A percentile compares a stretch with the other conserved stretches of the same genome.
These are phyloP conservation scores for Eubasilissa regina DNA, from an alignment of 1,140 invertebrate species.

Conservation along the genomic window DNA sequence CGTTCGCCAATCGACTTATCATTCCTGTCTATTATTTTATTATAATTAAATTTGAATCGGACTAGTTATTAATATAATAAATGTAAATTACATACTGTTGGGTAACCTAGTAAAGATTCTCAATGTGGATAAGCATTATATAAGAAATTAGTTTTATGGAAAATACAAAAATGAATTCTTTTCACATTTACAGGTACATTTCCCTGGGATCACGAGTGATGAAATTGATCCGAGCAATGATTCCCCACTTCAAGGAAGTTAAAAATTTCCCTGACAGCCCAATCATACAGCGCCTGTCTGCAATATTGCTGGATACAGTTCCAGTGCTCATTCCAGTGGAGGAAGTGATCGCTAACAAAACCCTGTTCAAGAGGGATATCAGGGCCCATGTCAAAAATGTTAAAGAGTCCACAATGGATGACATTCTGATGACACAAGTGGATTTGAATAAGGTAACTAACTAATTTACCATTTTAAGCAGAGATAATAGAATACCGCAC, in stretches of 20 bases:
- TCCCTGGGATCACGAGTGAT: slow-evolving; percentile 52
- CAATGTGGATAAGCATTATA: too few species aligned
- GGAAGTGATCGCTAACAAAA: slow-evolving; percentile 12
- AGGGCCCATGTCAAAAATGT: too few species aligned
- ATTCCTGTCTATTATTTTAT: too few species aligned
- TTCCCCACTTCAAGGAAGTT: slow-evolving; percentile 46
- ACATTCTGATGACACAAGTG: not conserved
- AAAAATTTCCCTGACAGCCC: slow-evolving; percentile 13
- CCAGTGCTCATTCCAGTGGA: slow-evolving; percentile 18
- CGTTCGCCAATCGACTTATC: too few species aligned
- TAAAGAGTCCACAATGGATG: not conserved
- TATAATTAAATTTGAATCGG: too few species aligned
- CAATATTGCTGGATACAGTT: not conserved
- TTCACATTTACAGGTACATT: slow-evolving; percentile 43
- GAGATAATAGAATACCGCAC: too few species aligned
- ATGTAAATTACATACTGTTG: too few species aligned
- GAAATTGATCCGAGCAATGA: slow-evolving; percentile 50
- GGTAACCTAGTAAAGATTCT: too few species aligned
- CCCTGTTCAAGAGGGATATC: slow-evolving; percentile 8
- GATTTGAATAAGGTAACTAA: slow-evolving; percentile 43
- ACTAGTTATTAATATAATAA: too few species aligned
- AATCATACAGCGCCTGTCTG: not conserved
- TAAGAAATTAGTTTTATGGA: too few species aligned
- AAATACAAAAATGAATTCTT: too few species aligned
- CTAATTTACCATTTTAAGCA: not conserved